These are phyloP conservation scores for cattle (Bos taurus) DNA, from an alignment of 2,113 vertebrate genomes.

Conservation along the genomic window DNA sequence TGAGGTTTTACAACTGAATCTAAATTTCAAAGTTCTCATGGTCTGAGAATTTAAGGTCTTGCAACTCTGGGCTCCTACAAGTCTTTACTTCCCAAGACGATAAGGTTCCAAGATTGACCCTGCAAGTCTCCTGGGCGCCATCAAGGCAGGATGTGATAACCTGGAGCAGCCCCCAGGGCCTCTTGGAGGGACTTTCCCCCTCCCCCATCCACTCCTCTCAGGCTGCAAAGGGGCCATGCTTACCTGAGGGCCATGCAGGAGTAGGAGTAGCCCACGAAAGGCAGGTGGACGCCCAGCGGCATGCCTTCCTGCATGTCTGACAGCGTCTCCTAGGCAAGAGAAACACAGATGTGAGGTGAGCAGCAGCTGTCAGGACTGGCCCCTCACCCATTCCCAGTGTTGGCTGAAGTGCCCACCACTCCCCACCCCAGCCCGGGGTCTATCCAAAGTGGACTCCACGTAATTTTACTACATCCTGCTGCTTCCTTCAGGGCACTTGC, in stretches of 20 bases:
- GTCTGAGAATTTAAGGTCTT: not conserved
- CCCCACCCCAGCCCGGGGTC: not conserved
- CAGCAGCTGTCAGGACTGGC: not conserved
- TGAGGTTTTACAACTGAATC: not conserved
- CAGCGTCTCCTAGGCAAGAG: conserved; percentile 78
- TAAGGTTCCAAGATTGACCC: not conserved
- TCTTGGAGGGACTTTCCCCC: not conserved
- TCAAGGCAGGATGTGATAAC: not conserved
- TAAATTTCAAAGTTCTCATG: not conserved
- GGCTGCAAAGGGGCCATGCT: not conserved
- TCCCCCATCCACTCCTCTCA: not conserved
- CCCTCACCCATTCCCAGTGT: not conserved
- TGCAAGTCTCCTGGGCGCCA: not conserved
- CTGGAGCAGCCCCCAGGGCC: not conserved
- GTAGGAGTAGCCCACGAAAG: conserved; percentile 90
- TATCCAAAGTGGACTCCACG: not conserved
- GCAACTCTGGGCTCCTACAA: not conserved
- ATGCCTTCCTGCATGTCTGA: conserved; percentile 81
- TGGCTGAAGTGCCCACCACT: not conserved
- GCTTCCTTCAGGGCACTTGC: not conserved
- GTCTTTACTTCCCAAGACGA: not conserved
- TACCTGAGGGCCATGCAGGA: conserved; percentile 82
- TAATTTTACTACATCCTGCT: not conserved
- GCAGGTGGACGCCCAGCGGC: conserved; percentile 85
- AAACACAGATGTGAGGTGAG: not conserved